phyloP scores from a whole-genome alignment of 2,888 invertebrate genomes.

The Sarcophaga caerulescens region DNA sequence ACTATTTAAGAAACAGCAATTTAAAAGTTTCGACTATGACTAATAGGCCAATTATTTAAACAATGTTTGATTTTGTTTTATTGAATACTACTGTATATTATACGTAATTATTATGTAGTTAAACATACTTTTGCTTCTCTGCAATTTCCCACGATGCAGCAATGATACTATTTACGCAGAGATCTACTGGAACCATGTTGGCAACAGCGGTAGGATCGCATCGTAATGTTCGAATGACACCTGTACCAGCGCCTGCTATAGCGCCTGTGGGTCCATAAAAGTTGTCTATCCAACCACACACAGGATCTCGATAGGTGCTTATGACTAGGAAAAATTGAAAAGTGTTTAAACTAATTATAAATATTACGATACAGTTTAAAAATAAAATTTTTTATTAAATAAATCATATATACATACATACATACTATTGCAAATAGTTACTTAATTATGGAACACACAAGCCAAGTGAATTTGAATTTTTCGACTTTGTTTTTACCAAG shows the following conservation, averaged over 20 bases:
- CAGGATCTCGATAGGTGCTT: constrained; percentile 87
- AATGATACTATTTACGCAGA: constrained; percentile 91
- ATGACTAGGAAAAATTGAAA: constrained; percentile 81
- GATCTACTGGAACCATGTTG: constrained; percentile 90
- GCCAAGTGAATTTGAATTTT: neutral
- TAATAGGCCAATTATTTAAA: too few relatives aligned
- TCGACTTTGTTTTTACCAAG: neutral
- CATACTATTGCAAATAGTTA: too few relatives aligned
- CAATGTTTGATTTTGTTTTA: too few relatives aligned
- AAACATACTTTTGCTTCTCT: constrained; percentile 78
- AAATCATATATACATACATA: neutral
- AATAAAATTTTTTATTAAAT: too few relatives aligned
- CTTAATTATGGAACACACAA: too few relatives aligned
- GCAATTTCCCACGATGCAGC: constrained; percentile 88
- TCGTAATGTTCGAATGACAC: constrained; percentile 87
- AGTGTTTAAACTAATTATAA: too few relatives aligned
- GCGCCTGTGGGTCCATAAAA: constrained; percentile 93
- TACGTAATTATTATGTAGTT: neutral
- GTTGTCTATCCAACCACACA: constrained; percentile 94
- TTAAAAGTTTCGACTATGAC: too few relatives aligned
- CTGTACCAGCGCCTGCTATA: constrained; percentile 88
- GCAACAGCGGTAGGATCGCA: constrained; percentile 86
- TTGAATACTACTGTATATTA: too few relatives aligned
- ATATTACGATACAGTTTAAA: too few relatives aligned
- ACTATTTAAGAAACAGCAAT: too few relatives aligned